Conservation (phyloP, 2,113 vertebrate species). For the Rhea pennata region DNA sequence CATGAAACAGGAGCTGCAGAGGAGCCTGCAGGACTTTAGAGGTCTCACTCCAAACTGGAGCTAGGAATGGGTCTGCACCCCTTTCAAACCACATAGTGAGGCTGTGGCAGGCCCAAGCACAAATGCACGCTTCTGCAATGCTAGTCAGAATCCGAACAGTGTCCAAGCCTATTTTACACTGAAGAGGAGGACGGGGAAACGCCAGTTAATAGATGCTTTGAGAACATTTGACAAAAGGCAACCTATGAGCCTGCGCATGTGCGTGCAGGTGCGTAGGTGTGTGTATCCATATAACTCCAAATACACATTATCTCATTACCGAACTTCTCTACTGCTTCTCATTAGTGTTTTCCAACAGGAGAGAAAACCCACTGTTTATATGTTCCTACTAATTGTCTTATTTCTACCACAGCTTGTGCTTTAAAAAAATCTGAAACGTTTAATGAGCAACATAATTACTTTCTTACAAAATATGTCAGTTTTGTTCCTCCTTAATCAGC, state of each 20-base stretch:
- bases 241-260: not conserved
- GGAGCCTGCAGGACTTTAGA: not conserved
- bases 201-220: not conserved
- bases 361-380: not conserved
- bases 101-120: not conserved
- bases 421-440: not conserved
- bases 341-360: not conserved
- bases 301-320: not conserved
- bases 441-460: not conserved
- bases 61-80: not conserved
- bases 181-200: not conserved
- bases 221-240: accelerated
- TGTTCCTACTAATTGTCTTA: not conserved
- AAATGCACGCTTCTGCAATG: not conserved
- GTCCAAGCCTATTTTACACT: too few relatives aligned
- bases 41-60: not conserved
- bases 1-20: not conserved
- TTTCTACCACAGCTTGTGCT: not conserved
- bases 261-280: accelerated
- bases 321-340: not conserved
- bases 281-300: not conserved
- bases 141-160: too few relatives aligned
- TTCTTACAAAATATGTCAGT: not conserved
- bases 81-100: not conserved
- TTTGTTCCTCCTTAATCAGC: not conserved